Evolutionary conservation across 2,888 invertebrate genomes (phyloP).

Genomic region (Aphidius colemani): DNA sequence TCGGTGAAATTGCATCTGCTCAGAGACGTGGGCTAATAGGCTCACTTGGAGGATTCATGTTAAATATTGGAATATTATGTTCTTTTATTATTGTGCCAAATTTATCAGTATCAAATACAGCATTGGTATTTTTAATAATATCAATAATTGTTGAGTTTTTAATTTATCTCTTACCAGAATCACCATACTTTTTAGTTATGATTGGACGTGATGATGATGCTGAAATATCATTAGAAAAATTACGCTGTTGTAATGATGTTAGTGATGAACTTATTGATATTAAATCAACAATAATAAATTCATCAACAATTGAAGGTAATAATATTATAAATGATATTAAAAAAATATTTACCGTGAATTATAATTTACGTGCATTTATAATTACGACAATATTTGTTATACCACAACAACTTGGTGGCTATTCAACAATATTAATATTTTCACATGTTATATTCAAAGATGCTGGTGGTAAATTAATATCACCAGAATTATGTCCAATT

Average conservation of each 20-base stretch:
- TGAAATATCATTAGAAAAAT: conserved; percentile 55
- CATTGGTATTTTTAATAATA: conserved; percentile 48
- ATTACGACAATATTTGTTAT: conserved; percentile 58
- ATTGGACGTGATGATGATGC: conserved; percentile 55
- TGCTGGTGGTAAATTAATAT: conserved; percentile 38
- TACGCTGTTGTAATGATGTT: conserved; percentile 62
- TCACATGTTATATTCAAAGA: conserved; percentile 58
- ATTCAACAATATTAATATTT: conserved; percentile 50
- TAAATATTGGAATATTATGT: conserved; percentile 50
- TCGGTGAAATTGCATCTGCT: conserved; percentile 43
- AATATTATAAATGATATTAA: conserved; percentile 32
- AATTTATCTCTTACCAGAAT: conserved; percentile 60
- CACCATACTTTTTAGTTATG: conserved; percentile 58
- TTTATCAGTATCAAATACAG: conserved; percentile 40
- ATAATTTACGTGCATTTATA: conserved; percentile 56
- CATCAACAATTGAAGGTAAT: not conserved
- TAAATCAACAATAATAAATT: conserved; percentile 26
- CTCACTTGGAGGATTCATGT: conserved; percentile 65
- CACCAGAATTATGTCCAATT: conserved; percentile 43
- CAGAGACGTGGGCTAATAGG: conserved; percentile 65
- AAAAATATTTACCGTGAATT: conserved; percentile 40
- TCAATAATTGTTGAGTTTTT: conserved; percentile 47
- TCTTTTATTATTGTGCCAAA: conserved; percentile 45
- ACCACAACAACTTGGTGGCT: conserved; percentile 61
- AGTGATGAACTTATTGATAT: conserved; percentile 60